Conservation (phyloP, 92 coral and sea anemone genomes). For the Actinostola sp. region DNA sequence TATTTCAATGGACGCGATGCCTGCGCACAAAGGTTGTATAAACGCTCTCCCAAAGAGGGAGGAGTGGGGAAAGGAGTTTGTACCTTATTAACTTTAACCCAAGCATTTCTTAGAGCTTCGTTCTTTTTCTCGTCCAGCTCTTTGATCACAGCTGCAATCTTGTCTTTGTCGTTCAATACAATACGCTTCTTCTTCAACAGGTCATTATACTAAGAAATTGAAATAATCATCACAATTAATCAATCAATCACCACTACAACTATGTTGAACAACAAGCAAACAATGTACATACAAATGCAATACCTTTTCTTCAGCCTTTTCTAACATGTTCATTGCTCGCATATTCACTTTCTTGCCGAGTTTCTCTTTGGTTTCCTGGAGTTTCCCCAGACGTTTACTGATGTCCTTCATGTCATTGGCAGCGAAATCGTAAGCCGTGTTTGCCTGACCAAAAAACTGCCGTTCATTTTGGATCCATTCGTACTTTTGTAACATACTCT, state of each 20-base stretch:
- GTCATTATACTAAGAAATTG: slow-evolving; percentile 78
- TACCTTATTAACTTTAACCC: slow-evolving; percentile 94
- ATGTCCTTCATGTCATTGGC: slow-evolving; percentile 95
- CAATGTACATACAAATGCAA: no score
- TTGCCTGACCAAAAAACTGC: slow-evolving; percentile 93
- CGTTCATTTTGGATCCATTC: slow-evolving; percentile 94
- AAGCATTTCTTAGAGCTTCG: slow-evolving; percentile 93
- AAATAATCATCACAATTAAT: neutral
- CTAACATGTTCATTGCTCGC: slow-evolving; percentile 99
- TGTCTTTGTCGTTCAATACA: slow-evolving; percentile 92
- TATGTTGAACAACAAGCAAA: no score
- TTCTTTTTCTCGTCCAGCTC: slow-evolving; percentile 99
- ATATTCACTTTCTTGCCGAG: slow-evolving; percentile 94
- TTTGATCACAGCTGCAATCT: slow-evolving; percentile 89
- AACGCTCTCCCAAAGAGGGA: no score
- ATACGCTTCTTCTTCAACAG: slow-evolving; percentile 95
- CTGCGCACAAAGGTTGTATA: no score
- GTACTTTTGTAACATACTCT: slow-evolving; percentile 82
- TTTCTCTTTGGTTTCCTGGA: slow-evolving; percentile 92
- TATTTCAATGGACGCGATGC: no score
- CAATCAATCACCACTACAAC: no score
- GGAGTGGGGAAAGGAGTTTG: no score
- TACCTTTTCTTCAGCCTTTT: slow-evolving; percentile 97
- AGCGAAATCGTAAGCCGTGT: slow-evolving; percentile 93
- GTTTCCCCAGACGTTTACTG: slow-evolving; percentile 77